Conservation (phyloP, 2,797 vertebrate species). For the Phrynocephalus guinanensis region DNA sequence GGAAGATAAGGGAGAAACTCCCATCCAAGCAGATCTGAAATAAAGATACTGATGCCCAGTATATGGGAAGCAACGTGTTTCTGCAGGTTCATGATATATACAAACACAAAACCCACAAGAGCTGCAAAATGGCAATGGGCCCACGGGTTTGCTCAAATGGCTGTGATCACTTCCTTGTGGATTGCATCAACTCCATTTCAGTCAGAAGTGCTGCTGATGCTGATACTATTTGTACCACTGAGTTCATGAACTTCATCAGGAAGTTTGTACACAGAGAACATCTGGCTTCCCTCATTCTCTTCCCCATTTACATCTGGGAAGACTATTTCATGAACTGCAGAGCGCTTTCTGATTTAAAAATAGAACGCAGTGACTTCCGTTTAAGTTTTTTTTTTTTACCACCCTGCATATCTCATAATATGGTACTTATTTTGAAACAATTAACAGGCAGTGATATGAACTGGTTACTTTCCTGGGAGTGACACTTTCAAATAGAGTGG, state of each 20-base stretch:
- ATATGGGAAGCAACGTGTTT: background rate
- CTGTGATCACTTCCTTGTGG: conserved; percentile 26
- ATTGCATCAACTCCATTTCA: background rate
- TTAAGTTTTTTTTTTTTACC: conserved; percentile 24
- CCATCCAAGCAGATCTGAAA: background rate
- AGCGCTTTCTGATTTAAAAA: conserved; percentile 65
- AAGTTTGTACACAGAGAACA: conserved; percentile 63
- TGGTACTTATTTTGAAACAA: background rate
- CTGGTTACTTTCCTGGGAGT: background rate
- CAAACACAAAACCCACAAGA: background rate
- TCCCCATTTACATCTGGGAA: conserved; percentile 59
- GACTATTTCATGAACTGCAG: conserved; percentile 49
- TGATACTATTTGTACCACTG: conserved; percentile 46
- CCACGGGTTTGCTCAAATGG: conserved; percentile 12
- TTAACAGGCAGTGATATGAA: background rate
- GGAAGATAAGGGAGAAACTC: background rate
- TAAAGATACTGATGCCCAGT: background rate
- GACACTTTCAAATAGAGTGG: background rate
- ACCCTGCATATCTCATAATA: background rate
- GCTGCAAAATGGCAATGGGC: background rate
- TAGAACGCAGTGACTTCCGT: conserved; percentile 43
- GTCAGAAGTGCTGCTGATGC: conserved; percentile 48
- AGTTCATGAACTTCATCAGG: conserved; percentile 70
- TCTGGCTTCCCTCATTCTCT: conserved; percentile 58
- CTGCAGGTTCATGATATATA: no score